These are phyloP conservation scores for Saccostrea cuccullata DNA, from an alignment of 1,140 invertebrate genomes.

Conservation along the genomic window DNA sequence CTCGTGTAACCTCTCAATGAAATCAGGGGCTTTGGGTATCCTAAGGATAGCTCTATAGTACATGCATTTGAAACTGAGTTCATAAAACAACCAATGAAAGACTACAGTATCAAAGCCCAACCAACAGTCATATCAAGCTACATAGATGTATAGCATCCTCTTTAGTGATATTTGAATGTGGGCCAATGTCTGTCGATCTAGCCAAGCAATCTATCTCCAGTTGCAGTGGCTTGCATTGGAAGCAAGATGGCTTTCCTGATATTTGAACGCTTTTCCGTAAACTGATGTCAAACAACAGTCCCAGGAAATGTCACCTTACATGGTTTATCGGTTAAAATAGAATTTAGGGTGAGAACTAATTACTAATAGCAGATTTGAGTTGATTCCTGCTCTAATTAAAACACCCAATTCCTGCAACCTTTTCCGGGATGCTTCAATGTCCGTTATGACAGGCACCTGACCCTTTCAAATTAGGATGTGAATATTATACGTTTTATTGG, in stretches of 20 bases:
- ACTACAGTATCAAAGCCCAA: neutral
- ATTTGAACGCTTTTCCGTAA: neutral
- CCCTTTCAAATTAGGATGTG: slow-evolving; percentile 35
- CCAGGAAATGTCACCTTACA: neutral
- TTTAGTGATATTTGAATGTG: neutral
- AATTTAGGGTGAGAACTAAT: slow-evolving; percentile 31
- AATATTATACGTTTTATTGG: slow-evolving; percentile 38
- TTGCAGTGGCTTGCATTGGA: neutral
- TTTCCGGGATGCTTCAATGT: slow-evolving; percentile 29
- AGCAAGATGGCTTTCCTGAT: slow-evolving; percentile 14
- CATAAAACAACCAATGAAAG: neutral
- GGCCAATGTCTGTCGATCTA: neutral
- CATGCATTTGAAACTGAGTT: neutral
- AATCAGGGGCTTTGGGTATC: neutral
- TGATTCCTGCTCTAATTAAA: slow-evolving; percentile 29
- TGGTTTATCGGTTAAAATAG: slow-evolving; percentile 28
- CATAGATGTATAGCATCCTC: neutral
- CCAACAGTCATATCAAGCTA: neutral
- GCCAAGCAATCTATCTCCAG: neutral
- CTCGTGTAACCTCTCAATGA: neutral
- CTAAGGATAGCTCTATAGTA: too few relatives aligned
- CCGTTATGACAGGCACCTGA: neutral
- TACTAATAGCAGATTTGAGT: slow-evolving; percentile 5
- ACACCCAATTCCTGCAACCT: slow-evolving; percentile 28
- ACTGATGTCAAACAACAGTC: slow-evolving; percentile 16